Conservation (phyloP, 2,888 invertebrate genomes). For the Branchipolynoe longqiensis region DNA sequence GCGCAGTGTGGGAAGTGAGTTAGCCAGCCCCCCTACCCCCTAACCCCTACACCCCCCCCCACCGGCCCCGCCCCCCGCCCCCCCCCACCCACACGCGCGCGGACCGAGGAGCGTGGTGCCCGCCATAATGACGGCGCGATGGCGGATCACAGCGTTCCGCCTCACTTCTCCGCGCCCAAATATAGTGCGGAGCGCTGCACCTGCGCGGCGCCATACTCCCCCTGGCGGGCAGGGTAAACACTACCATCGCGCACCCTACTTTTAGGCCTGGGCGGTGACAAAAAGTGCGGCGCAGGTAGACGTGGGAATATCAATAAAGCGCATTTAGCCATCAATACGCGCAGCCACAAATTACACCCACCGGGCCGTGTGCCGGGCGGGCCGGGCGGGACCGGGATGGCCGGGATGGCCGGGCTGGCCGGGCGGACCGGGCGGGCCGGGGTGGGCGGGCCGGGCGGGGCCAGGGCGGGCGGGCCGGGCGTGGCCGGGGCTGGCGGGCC, state of each 20-base stretch:
- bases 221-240: slow-evolving; percentile 5
- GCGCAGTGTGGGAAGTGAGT: no score
- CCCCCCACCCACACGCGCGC: background rate
- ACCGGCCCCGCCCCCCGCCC: background rate
- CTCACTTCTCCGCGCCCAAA: background rate
- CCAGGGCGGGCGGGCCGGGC: no score
- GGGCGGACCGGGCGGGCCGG: no score
- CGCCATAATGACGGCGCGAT: no score
- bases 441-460: no score
- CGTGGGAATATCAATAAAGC: slow-evolving; percentile 26
- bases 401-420: no score
- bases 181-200: slow-evolving; percentile 14
- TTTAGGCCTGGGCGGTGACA: background rate
- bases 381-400: no score
- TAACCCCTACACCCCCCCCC: background rate
- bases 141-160: slow-evolving; percentile 15
- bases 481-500: no score
- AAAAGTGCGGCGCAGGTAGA: background rate
- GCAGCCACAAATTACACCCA: background rate
- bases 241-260: slow-evolving; percentile 7
- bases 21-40: background rate
- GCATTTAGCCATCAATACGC: slow-evolving; percentile 27
- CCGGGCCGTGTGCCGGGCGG: no score
- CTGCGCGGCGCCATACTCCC: background rate
- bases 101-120: no score